These are phyloP conservation scores for Horisme vitalbata DNA, from an alignment of 2,888 invertebrate genomes.

Conservation along the genomic window DNA sequence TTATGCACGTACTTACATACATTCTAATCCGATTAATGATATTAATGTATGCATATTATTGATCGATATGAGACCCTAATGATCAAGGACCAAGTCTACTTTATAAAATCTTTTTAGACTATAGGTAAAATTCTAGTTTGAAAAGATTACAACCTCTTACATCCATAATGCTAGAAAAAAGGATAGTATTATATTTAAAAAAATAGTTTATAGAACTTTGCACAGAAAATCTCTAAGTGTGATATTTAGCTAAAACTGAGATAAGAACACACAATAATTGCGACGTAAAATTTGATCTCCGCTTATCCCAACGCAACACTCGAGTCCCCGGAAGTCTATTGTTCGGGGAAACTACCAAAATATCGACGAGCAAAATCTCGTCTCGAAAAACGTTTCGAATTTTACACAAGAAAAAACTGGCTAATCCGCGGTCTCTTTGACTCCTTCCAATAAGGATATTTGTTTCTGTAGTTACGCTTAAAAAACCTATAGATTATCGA, in stretches of 20 bases:
- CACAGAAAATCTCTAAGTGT: constrained; percentile 23
- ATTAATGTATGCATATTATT: no score
- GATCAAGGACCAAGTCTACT: no score
- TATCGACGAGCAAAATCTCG: constrained; percentile 70
- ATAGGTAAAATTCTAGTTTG: background rate
- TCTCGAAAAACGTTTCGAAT: constrained; percentile 72
- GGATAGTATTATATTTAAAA: no score
- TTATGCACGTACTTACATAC: no score
- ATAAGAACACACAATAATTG: constrained; percentile 46
- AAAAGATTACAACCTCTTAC: no score
- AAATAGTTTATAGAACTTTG: no score
- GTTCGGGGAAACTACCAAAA: constrained; percentile 60
- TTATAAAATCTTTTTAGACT: background rate
- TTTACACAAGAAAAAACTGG: constrained; percentile 60
- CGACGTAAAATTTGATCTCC: constrained; percentile 58
- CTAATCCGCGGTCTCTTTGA: constrained; percentile 80
- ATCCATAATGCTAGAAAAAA: no score
- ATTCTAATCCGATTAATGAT: no score
- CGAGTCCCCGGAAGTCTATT: constrained; percentile 73
- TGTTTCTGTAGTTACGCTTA: constrained; percentile 70
- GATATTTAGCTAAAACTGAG: constrained; percentile 39
- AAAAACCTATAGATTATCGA: constrained; percentile 76
- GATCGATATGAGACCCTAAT: no score
- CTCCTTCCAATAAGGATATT: constrained; percentile 60
- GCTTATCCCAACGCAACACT: constrained; percentile 64